A percentile compares a stretch with the other conserved stretches of the same genome.
These are phyloP conservation scores for Australoheros facetus DNA, from an alignment of 2,797 vertebrate genomes.

Conservation along the genomic window DNA sequence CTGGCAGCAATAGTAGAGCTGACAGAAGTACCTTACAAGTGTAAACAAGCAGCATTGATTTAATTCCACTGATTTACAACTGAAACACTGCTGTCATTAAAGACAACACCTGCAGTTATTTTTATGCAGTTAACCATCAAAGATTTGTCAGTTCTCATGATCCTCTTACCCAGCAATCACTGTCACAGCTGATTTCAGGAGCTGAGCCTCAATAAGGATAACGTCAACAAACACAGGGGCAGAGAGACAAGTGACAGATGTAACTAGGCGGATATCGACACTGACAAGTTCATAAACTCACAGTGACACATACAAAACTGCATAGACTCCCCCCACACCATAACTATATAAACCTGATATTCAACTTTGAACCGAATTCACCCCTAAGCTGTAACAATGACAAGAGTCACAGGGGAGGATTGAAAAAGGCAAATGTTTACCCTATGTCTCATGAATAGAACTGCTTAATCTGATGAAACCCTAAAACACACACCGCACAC, in stretches of 20 bases:
- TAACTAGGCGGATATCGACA: conserved; percentile 20
- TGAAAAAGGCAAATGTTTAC: conserved; percentile 64
- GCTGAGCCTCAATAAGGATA: not conserved
- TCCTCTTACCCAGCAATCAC: conserved; percentile 19
- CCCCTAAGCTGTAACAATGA: conserved; percentile 35
- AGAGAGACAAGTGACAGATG: conserved; percentile 4
- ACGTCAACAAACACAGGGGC: conserved; percentile 21
- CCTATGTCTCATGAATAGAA: conserved; percentile 39
- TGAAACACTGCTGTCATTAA: not conserved
- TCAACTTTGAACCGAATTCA: conserved; percentile 42
- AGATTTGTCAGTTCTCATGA: not conserved
- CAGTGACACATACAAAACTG: conserved; percentile 7
- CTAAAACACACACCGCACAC: conserved; percentile 12
- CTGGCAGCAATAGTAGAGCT: conserved; percentile 4
- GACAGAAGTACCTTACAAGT: conserved; percentile 17
- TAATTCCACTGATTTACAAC: not conserved
- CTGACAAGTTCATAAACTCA: conserved; percentile 25
- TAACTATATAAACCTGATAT: not conserved
- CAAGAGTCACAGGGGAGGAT: conserved; percentile 30
- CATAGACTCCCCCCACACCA: not conserved
- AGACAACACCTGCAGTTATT: conserved; percentile 10
- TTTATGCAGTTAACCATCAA: not conserved
- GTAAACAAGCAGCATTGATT: conserved; percentile 45
- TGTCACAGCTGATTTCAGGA: conserved; percentile 15
- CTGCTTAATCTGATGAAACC: conserved; percentile 61